Evolutionary conservation across 2,113 vertebrate species (phyloP).

Genomic region (Pollachius pollachius): DNA sequence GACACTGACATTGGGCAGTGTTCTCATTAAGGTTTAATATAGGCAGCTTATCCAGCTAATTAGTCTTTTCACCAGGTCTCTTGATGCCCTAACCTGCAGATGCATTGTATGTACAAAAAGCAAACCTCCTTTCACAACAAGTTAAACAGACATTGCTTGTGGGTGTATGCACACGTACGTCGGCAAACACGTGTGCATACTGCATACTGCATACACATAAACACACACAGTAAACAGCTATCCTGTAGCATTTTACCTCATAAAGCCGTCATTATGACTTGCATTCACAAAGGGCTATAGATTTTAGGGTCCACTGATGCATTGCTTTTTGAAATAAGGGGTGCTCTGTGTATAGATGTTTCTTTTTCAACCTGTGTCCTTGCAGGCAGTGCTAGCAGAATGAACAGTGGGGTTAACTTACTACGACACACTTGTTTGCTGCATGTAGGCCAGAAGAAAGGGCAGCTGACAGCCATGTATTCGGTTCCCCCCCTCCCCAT

Average conservation of each 20-base stretch:
- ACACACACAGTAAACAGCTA: constrained; percentile 27
- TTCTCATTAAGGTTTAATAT: constrained; percentile 76
- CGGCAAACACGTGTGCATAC: too few species aligned
- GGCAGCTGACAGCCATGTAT: constrained; percentile 25
- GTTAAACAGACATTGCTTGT: neutral
- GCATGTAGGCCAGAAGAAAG: constrained; percentile 27
- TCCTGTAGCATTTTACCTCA: constrained; percentile 21
- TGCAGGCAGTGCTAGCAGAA: constrained; percentile 46
- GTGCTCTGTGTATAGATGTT: neutral
- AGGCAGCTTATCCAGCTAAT: constrained; percentile 55
- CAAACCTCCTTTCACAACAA: neutral
- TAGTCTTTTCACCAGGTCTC: constrained; percentile 59
- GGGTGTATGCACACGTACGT: neutral
- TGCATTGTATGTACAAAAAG: constrained; percentile 37
- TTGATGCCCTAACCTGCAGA: constrained; percentile 41
- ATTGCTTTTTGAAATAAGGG: constrained; percentile 48
- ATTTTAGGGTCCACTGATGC: constrained; percentile 49
- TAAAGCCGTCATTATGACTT: constrained; percentile 48
- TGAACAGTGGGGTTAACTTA: constrained; percentile 33
- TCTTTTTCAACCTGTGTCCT: constrained; percentile 22
- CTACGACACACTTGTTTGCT: constrained; percentile 20
- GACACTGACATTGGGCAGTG: constrained; percentile 33
- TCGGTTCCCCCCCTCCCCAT: constrained; percentile 24
- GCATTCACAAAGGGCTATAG: constrained; percentile 40
- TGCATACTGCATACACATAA: neutral